A percentile compares a stretch with the other conserved stretches of the same genome.
phyloP scores from a whole-genome alignment of 2,113 vertebrate species.

The Phrynocephalus versicolor region DNA sequence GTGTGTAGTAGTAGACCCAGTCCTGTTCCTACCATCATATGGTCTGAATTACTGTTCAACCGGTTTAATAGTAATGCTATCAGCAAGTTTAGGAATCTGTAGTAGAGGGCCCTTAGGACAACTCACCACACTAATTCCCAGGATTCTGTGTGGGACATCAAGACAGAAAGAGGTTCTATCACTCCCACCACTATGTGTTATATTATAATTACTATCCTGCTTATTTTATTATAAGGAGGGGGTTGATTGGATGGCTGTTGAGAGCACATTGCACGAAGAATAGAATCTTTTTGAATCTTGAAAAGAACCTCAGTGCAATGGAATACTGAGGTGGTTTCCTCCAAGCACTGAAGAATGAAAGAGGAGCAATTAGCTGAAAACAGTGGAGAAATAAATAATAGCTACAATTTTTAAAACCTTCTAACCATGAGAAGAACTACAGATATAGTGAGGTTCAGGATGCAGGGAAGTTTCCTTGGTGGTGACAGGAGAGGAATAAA shows the following conservation, averaged over 20 bases:
- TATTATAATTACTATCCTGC: too few relatives aligned
- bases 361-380: neutral
- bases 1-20: neutral
- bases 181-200: too few relatives aligned
- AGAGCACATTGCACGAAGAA: neutral
- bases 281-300: neutral
- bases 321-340: neutral
- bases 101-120: neutral
- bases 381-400: neutral
- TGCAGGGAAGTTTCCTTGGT: neutral
- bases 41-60: neutral
- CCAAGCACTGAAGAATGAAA: neutral
- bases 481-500: neutral
- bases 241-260: neutral
- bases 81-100: neutral
- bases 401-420: neutral
- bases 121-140: neutral
- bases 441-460: neutral
- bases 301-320: neutral
- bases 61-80: neutral
- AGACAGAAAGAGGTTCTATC: too few relatives aligned
- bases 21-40: neutral
- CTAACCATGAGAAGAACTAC: neutral
- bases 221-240: neutral
- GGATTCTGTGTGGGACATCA: neutral